Evolutionary conservation across 2,113 vertebrate species (phyloP), one percentile per base, ranked within the genome.

Genomic region (Melanerpes aurifrons): DNA sequence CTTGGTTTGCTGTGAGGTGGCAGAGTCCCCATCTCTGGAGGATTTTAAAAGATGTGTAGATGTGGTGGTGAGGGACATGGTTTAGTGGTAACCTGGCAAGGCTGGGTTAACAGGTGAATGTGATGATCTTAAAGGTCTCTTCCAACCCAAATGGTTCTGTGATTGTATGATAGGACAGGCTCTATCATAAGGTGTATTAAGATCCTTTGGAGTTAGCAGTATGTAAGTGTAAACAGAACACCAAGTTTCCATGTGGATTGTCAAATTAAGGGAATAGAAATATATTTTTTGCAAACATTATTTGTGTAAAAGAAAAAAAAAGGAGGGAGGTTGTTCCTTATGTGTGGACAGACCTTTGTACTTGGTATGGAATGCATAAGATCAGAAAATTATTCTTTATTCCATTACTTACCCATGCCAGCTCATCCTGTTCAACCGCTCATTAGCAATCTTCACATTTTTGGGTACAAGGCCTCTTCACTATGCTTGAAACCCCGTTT

Each of bases 401-500:
- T 4, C 2, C 2, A 0, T 32, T 72, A 40, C 20, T 8, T 79
- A 2, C 22, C 47, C 1, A 1, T 7, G 15, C 4, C 7, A 57
- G 28, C 17, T 78, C 31, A 40, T 59, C 24, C 45, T 10, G 3
- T 87, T 54, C 19, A 18, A 11, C 45, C 7, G 3, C 56, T 87
- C 6, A 3, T n/a, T 29, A 12, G 13, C 50, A 59, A 14, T 24
- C 21, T 40, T 56, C 32, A 4, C 20, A 26, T 48, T 21, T 67
- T 57, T 20, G 10, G 21, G 32, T 61, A 62, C 15, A 15, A 24
- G 40, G 29, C 15, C 15, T 0, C 0, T 90, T 57, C 16, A 6
- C 10, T 28, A 1, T 40, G 4, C 35, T 83, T 54, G 15, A 25
- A 54, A 48, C 28, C 20, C 26, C 14, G 2, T 7, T 32, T 16